Evolutionary conservation across 2,888 invertebrate species (phyloP).

Genomic region (Ophonus ardosiacus): DNA sequence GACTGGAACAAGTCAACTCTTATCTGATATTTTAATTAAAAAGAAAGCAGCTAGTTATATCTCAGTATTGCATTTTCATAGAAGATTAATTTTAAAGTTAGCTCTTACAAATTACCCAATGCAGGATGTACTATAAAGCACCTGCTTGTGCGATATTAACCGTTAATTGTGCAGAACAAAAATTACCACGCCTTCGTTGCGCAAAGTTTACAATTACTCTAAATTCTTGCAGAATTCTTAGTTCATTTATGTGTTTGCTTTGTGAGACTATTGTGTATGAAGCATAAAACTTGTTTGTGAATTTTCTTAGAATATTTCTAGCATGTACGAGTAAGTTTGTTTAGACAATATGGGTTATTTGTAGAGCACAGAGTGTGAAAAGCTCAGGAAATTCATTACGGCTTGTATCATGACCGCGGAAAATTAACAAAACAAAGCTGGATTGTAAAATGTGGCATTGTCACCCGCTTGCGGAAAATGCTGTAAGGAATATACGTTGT

Average conservation of each 20-base stretch:
- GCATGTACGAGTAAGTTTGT: background rate
- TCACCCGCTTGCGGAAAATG: constrained; percentile 10
- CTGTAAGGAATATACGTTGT: constrained; percentile 18
- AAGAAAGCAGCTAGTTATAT: too few relatives aligned
- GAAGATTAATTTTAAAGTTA: background rate
- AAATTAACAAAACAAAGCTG: constrained; percentile 23
- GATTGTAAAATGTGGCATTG: constrained; percentile 53
- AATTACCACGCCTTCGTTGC: background rate
- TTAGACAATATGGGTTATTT: constrained; percentile 2
- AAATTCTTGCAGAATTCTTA: background rate
- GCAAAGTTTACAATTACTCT: background rate
- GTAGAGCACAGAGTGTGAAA: background rate
- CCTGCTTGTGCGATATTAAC: too few relatives aligned
- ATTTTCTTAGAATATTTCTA: background rate
- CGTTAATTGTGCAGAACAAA: background rate
- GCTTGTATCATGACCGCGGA: constrained; percentile 4
- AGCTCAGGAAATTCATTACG: background rate
- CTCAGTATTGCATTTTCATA: too few relatives aligned
- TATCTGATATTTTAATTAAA: too few relatives aligned
- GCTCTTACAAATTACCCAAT: background rate
- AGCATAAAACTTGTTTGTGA: background rate
- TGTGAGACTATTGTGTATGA: background rate
- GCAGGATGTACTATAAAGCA: background rate
- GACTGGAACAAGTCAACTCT: too few relatives aligned
- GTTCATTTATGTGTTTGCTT: background rate